Conservation (phyloP, 2,797 vertebrate species). For the Anisognathus igniventris region DNA sequence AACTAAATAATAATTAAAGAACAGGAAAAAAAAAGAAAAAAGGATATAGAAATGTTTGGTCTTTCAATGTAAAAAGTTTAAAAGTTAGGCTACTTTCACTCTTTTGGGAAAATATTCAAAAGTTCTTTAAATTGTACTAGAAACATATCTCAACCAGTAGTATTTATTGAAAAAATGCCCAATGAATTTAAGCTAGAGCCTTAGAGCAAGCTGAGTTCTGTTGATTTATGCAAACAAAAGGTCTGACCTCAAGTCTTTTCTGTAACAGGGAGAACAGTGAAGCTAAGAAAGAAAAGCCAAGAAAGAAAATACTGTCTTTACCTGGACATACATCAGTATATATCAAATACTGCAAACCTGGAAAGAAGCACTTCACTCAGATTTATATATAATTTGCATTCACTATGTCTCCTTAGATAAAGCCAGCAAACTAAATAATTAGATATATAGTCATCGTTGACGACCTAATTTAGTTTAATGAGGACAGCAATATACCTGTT, state of each 20-base stretch:
- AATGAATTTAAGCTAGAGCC: background rate
- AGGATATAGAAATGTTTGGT: accelerated
- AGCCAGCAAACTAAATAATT: slow-evolving; percentile 48
- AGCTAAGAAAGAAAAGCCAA: background rate
- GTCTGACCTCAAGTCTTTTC: background rate
- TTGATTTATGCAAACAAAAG: background rate
- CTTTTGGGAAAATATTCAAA: background rate
- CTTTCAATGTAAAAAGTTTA: background rate
- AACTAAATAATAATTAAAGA: background rate
- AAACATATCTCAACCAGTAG: background rate
- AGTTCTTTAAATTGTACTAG: background rate
- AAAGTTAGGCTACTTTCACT: background rate
- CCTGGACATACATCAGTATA: background rate
- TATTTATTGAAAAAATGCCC: background rate
- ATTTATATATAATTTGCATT: background rate
- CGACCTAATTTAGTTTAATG: slow-evolving; percentile 63
- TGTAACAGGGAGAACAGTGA: background rate
- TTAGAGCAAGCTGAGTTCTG: background rate
- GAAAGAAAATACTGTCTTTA: background rate
- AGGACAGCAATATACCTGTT: slow-evolving; percentile 28
- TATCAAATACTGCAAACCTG: background rate
- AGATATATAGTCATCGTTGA: background rate
- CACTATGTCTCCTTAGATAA: background rate
- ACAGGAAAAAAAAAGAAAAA: too few relatives aligned
- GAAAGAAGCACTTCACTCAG: background rate